Conservation (phyloP, 2,113 vertebrate genomes). For the Macheiramphus alcinus region DNA sequence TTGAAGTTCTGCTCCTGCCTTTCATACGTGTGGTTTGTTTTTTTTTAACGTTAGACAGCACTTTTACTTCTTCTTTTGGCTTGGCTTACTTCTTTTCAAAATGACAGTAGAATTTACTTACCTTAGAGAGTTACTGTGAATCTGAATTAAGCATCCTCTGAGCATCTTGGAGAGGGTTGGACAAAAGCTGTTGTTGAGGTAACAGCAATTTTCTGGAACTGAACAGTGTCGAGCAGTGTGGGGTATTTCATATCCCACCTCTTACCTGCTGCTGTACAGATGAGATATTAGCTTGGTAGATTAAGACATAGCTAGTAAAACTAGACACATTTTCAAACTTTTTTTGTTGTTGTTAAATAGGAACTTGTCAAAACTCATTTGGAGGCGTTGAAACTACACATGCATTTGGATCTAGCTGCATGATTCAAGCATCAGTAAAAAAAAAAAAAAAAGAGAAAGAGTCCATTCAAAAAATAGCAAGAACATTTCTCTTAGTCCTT, state of each 20-base stretch:
- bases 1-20: background rate
- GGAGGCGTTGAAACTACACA: background rate
- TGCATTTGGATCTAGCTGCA: background rate
- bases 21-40: background rate
- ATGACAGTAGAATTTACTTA: background rate
- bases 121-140: background rate
- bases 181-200: background rate
- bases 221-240: background rate
- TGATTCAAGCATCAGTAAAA: background rate
- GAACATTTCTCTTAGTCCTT: background rate
- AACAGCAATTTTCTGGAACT: background rate
- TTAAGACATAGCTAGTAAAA: background rate
- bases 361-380: background rate
- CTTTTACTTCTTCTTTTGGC: background rate
- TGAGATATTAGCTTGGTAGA: background rate
- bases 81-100: background rate
- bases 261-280: background rate
- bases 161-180: background rate
- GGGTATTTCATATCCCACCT: background rate
- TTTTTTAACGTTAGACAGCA: background rate
- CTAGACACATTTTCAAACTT: background rate
- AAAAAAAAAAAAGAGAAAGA: background rate
- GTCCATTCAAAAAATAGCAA: background rate
- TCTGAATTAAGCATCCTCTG: background rate
- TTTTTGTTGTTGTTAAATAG: background rate